These are phyloP conservation scores for Nomada fucata DNA, from an alignment of 2,888 invertebrate species.

Conservation along the genomic window DNA sequence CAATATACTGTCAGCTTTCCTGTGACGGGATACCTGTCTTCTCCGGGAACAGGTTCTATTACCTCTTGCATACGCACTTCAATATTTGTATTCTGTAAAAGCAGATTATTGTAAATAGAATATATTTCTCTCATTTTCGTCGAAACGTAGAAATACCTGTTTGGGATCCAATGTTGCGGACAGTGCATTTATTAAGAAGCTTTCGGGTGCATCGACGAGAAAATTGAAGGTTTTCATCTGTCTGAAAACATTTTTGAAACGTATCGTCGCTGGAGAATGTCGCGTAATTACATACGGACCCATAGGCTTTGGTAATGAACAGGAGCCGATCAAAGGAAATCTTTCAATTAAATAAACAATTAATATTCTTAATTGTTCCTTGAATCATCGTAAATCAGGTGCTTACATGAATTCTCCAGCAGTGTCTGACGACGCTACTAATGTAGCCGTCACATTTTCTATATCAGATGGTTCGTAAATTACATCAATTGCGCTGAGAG, in stretches of 20 bases:
- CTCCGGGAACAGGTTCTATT: background rate
- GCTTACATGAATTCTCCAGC: slow-evolving; percentile 74
- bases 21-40: slow-evolving; percentile 59
- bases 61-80: slow-evolving; percentile 51
- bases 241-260: slow-evolving; percentile 75
- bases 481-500: slow-evolving; percentile 60
- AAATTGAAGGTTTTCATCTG: slow-evolving; percentile 69
- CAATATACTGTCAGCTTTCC: slow-evolving; percentile 71
- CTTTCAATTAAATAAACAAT: slow-evolving; percentile 46
- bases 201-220: slow-evolving; percentile 62
- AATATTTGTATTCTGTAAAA: slow-evolving; percentile 55
- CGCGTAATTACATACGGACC: slow-evolving; percentile 72
- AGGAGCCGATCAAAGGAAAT: slow-evolving; percentile 73
- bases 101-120: no score
- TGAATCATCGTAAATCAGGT: no score
- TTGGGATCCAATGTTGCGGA: slow-evolving; percentile 65
- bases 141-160: slow-evolving; percentile 57
- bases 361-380: background rate
- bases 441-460: slow-evolving; percentile 61
- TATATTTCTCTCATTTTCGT: no score
- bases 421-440: slow-evolving; percentile 67
- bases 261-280: slow-evolving; percentile 55
- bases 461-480: slow-evolving; percentile 73
- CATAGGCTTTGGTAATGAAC: slow-evolving; percentile 71
- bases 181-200: slow-evolving; percentile 54